Evolutionary conservation across 2,113 vertebrate species (phyloP), one percentile per base, ranked within the genome.

Genomic region (Cebidichthys violaceus): DNA sequence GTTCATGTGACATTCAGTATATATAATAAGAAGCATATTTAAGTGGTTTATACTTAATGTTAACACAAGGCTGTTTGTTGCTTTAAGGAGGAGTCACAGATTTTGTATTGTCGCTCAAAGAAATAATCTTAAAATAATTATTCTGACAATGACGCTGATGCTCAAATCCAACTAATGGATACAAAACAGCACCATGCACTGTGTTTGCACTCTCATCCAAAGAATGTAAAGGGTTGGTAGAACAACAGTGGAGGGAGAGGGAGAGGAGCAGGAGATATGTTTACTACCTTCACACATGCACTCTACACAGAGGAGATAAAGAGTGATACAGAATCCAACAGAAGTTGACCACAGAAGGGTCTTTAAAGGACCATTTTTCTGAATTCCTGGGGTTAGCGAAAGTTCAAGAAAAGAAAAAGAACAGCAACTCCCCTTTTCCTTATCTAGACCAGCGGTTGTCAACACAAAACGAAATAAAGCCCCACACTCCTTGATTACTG

Each of bases 1-100:
- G 72, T 54, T 87, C 43, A 35, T 29, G 31, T 79, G 61, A 81
- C 47, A 69, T 11, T 20, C 39, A 9, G 43, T 64, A 24, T 77
- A 24, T 77, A 61, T 37, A 70, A 47, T 43, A 79, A 18, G 45
- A 80, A 60, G 45, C 33, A 0, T 20, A 20, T 15, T 41, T 14
- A 79, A 57, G 55, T 59, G 15, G 24, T 65, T 50, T 47, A 43
- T 43, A 17, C 41, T 57, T 67, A 66, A 66, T 78, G 15, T 24
- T 35, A 54, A 60, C 4, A 60, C 7, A 7, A 43, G 37, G 10
- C 13, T 57, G 24, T 39, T 45, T 54, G 62, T 20, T 37, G 39
- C 1, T 52, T 43, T 47, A 39, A 75, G 8, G 37, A 52, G 41
- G 55, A 59, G 14, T 22, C 20, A 20, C 33, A 74, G 31, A 39